Evolutionary conservation across 2,113 vertebrate genomes (phyloP).

Genomic region (Tympanuchus pallidicinctus): DNA sequence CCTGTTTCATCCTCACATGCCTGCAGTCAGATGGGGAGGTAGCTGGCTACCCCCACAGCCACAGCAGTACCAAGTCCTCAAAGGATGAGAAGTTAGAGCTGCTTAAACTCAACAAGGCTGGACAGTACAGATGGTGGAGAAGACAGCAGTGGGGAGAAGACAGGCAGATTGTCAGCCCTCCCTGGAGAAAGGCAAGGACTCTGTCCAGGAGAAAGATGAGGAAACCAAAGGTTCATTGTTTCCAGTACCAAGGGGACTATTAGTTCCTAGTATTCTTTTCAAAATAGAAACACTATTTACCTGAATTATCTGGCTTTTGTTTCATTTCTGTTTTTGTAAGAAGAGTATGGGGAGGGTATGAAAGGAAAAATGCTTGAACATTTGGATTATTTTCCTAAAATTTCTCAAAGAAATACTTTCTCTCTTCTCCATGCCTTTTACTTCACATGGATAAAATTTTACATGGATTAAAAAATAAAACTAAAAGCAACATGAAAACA

Average conservation of each 20-base stretch:
- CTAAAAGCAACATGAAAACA: background rate
- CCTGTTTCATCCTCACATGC: fast-evolving
- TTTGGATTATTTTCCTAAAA: background rate
- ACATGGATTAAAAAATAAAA: background rate
- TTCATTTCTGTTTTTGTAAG: background rate
- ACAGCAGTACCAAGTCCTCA: background rate
- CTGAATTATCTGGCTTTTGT: background rate
- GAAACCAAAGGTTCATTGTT: background rate
- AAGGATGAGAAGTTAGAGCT: background rate
- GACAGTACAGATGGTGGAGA: background rate
- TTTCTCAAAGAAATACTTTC: background rate
- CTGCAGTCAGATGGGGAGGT: fast-evolving
- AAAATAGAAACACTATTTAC: conserved; percentile 3
- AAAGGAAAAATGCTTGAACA: background rate
- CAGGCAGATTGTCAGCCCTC: background rate
- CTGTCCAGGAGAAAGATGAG: background rate
- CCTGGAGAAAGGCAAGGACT: background rate
- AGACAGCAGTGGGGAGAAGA: background rate
- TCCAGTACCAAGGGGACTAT: background rate
- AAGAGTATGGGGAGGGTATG: fast-evolving
- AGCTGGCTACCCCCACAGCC: background rate
- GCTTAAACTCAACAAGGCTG: background rate
- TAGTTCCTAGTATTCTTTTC: background rate
- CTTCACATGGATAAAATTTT: background rate
- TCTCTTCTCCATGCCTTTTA: background rate